Base-by-base conservation (phyloP, 1,140 invertebrate genomes). In the Cyphomyrmex costatus region DNA sequence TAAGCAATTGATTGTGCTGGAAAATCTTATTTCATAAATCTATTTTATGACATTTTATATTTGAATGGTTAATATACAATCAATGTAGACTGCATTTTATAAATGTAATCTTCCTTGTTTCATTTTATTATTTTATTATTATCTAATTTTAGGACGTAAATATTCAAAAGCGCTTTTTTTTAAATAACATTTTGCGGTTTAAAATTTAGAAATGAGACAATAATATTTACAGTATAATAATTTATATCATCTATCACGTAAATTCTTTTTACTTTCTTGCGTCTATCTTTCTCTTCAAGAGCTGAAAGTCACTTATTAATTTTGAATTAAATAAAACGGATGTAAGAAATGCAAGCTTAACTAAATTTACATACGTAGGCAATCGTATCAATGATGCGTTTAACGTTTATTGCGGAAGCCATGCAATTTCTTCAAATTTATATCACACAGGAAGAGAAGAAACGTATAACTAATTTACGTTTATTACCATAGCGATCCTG, bases 331-430 rank as follows among this genome's bases (percentile, higher is more conserved):
- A 60, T 30, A 19, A 70, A 71, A 58, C 16, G 49, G 1, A 24
- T 21, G 14, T 27, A 46, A 21, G 63, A 66, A 2, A 71, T 0
- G 24, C 6, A 33, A 30, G 36, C 8, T 73, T 7, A 33, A 51
- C 7, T 30, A 30, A 73, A 68, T 73, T 70, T 46, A 14, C 16
- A 14, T 60, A 36, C 12, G 21, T 8, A 60, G 42, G 8, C 0
- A 7, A 3, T 46, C 19, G 5, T 27, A 42, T 49, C 36, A 46
- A 21, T 12, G 24, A 46, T n/a, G 10, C 10, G 4, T 49, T 58
- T n/a, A 56, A 74, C 51, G 1, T 73, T 83, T 60, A 83, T 74
- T 3, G n/a, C 46, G 56, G n/a, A 83, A 73, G 33, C 24, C 33
- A 58, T 61, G 30, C 5, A 60, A 30, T 36, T 21, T 83, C 14